Evolutionary conservation across 2,888 invertebrate species (phyloP).

Genomic region (Apodemia mormo): DNA sequence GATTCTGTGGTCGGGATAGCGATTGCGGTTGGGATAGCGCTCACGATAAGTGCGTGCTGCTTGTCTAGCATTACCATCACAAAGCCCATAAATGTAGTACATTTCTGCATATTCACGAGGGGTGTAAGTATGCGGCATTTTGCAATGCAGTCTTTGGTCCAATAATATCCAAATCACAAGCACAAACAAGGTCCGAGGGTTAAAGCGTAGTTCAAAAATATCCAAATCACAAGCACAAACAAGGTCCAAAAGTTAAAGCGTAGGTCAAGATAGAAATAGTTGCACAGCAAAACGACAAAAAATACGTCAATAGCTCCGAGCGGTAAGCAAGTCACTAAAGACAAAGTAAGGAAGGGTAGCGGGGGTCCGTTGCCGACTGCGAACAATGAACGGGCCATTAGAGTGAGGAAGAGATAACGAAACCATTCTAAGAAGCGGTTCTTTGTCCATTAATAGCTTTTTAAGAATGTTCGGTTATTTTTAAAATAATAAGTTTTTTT

Average conservation of each 20-base stretch:
- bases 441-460: too few species aligned
- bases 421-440: conserved; percentile 1
- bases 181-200: too few species aligned
- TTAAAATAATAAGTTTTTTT: too few species aligned
- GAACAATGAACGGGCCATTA: neutral
- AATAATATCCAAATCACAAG: too few species aligned
- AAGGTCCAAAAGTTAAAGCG: too few species aligned
- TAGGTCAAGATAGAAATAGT: too few species aligned
- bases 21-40: neutral
- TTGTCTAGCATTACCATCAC: neutral
- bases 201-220: too few species aligned
- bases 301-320: neutral
- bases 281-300: too few species aligned
- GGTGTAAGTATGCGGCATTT: neutral
- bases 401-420: neutral
- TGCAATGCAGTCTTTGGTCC: neutral
- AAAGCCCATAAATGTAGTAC: neutral
- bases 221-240: too few species aligned
- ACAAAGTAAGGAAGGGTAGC: conserved; percentile 9
- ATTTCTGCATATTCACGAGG: neutral
- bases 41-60: neutral
- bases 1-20: too few species aligned
- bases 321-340: neutral
- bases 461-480: too few species aligned
- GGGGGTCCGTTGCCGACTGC: neutral